Base-by-base conservation (phyloP, 2,113 vertebrate genomes). In the Equus quagga region DNA sequence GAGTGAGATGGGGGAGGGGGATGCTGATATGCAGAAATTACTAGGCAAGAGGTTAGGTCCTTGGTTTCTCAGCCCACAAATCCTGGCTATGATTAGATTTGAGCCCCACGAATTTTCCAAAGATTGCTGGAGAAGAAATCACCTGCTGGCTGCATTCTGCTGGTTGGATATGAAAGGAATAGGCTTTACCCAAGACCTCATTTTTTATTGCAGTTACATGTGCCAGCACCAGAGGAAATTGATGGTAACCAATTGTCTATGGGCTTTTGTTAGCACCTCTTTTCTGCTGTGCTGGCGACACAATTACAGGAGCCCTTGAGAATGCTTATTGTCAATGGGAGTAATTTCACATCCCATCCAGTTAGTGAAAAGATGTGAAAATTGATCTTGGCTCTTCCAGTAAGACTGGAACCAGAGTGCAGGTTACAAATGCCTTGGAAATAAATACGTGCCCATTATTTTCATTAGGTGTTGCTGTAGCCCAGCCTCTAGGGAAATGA, bases 311-410 rank as follows among this genome's bases (percentile, higher is more conserved):
- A 90, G 89, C 92, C 93, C 31, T 83, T 58, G 5, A 92, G 97
- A 97, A 96, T 14, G 60, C 86, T 97, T 86, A 51, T 95, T 94
- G 96, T 88, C 97, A 90, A 54, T 90, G 84, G 87, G 95, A 72
- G 86, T 65, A 41, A 96, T 98, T 98, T 98, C 97, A 93, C 69
- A 36, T 96, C 96, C 65, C 73, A 80, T 72, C 91, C 93, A 6
- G 96, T 98, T 92, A 96, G 92, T 69, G 58, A 97, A 93, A 78
- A 96, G 86, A 86, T 82, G 91, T 49, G 98, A 95, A 97, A 94
- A 95, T 1, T 92, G 96, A 96, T 97, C 94, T 95, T 62, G 26
- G 79, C 58, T 96, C 46, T 94, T 94, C 90, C 18, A 0, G 90
- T 85, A 31, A 96, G 85, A 62, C 64, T 89, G 85, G 92, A 96